A percentile compares a stretch with the other conserved stretches of the same genome.
Conservation (phyloP, 2,888 invertebrate species). For the Mystacides longicornis region DNA sequence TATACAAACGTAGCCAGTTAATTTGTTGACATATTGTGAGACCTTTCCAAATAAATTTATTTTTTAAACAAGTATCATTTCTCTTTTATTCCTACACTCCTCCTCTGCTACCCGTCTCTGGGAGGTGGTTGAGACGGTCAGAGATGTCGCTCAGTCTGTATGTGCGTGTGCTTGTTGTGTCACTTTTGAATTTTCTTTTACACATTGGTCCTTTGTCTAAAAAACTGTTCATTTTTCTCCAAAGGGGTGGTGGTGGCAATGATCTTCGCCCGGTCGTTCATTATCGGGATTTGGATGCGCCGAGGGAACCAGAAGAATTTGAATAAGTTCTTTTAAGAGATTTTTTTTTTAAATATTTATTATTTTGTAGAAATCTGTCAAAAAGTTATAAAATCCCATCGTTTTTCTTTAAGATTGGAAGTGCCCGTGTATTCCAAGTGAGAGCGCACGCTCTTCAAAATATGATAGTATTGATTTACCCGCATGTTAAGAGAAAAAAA, state of each 20-base stretch:
- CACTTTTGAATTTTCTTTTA: too few species aligned
- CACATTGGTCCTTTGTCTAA: too few species aligned
- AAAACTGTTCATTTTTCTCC: too few species aligned
- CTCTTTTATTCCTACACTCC: conserved; percentile 11
- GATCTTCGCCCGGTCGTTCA: conserved; percentile 86
- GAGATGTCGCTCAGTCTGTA: too few species aligned
- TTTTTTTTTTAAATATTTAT: not conserved
- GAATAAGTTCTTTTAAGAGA: conserved; percentile 41
- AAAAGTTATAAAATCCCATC: not conserved
- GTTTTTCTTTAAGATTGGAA: too few species aligned
- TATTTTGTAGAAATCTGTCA: not conserved
- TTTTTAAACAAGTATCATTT: conserved; percentile 13
- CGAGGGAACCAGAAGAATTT: conserved; percentile 84
- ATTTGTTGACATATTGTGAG: conserved; percentile 1
- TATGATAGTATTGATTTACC: too few species aligned
- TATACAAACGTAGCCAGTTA: too few species aligned
- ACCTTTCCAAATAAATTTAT: conserved; percentile 17
- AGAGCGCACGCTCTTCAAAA: too few species aligned
- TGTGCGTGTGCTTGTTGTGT: too few species aligned
- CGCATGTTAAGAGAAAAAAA: too few species aligned
- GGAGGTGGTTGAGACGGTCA: too few species aligned
- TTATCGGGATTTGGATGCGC: conserved; percentile 90
- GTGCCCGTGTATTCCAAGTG: too few species aligned
- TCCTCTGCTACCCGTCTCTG: conserved; percentile 14
- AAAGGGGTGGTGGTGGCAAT: conserved; percentile 61